Conservation (phyloP, 1,140 invertebrate genomes). For the Fragariocoptes setiger region DNA sequence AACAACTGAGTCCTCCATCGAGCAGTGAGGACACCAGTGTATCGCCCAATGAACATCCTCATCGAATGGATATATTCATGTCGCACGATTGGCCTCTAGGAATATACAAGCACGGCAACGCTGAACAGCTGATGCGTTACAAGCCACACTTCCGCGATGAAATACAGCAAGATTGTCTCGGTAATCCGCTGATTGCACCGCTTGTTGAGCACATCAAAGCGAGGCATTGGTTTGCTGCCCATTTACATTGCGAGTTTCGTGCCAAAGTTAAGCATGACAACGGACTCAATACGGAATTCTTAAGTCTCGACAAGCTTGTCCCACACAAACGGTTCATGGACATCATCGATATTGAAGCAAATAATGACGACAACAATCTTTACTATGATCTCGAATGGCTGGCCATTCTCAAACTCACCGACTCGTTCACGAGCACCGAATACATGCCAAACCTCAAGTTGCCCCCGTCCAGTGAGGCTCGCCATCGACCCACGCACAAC, state of each 20-base stretch:
- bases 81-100: constrained; percentile 89
- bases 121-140: constrained; percentile 31
- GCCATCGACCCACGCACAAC: constrained; percentile 22
- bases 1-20: constrained; percentile 22
- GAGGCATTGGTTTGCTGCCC: constrained; percentile 78
- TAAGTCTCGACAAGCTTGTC: constrained; percentile 82
- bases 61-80: constrained; percentile 52
- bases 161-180: constrained; percentile 40
- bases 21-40: background rate
- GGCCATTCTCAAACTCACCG: constrained; percentile 46
- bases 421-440: constrained; percentile 50
- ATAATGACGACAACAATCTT: constrained; percentile 18
- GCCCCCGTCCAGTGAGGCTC: background rate
- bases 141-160: constrained; percentile 64
- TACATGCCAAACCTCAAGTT: constrained; percentile 13
- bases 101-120: constrained; percentile 54
- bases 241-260: constrained; percentile 81
- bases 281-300: constrained; percentile 40
- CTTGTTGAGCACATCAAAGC: constrained; percentile 45
- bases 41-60: constrained; percentile 25
- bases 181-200: constrained; percentile 47
- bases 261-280: constrained; percentile 40
- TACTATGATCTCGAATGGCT: constrained; percentile 81
- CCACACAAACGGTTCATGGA: constrained; percentile 57
- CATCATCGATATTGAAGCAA: constrained; percentile 12